These are phyloP conservation scores for Teinopalpus imperialis DNA, from an alignment of 2,888 invertebrate genomes.

Conservation along the genomic window DNA sequence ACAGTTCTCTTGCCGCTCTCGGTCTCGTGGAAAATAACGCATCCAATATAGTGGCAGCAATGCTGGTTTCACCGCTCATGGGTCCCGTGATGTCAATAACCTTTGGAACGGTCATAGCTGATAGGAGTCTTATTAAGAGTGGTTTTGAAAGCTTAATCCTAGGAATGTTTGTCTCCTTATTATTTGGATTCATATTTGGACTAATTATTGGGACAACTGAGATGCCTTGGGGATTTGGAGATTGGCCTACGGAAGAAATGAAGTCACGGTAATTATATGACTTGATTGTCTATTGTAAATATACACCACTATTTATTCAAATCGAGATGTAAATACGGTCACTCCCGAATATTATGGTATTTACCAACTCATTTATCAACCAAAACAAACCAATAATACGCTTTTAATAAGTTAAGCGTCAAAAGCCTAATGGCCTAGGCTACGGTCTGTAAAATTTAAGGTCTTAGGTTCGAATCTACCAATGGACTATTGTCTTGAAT, in stretches of 20 bases:
- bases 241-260: conserved; percentile 92
- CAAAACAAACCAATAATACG: no score
- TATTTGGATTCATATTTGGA: conserved; percentile 91
- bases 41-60: conserved; percentile 89
- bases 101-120: conserved; percentile 90
- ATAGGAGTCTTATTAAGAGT: conserved; percentile 84
- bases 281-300: no score
- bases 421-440: no score
- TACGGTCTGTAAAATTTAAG: no score
- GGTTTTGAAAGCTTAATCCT: conserved; percentile 86
- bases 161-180: conserved; percentile 88
- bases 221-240: conserved; percentile 89
- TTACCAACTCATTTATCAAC: no score
- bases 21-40: conserved; percentile 92
- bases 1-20: conserved; percentile 90
- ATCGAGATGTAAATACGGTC: no score
- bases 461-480: no score
- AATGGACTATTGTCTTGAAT: no score
- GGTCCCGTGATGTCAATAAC: conserved; percentile 94
- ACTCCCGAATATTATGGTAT: no score
- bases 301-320: no score
- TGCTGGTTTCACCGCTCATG: conserved; percentile 90
- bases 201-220: conserved; percentile 86
- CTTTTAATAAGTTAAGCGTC: no score
- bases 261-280: conserved; percentile 81